These are phyloP conservation scores for Echiichthys vipera DNA, from an alignment of 2,797 vertebrate species.

Conservation along the genomic window DNA sequence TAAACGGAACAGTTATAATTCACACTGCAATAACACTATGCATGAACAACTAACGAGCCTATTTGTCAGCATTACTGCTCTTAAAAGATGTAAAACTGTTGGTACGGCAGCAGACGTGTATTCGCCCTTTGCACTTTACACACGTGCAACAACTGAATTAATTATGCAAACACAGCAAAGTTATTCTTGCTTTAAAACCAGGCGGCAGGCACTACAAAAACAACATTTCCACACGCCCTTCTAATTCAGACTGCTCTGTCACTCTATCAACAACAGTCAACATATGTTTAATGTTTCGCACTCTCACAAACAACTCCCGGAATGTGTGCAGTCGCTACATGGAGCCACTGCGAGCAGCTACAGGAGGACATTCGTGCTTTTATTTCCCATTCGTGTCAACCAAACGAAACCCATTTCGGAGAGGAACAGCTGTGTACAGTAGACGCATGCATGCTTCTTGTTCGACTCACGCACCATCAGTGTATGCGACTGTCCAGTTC, in stretches of 20 bases:
- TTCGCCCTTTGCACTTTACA: conserved; percentile 18
- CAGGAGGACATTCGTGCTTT: conserved; percentile 37
- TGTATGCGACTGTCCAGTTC: conserved; percentile 68
- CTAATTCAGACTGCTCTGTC: neutral
- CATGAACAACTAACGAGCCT: neutral
- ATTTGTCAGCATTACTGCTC: conserved; percentile 3
- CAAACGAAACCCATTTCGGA: conserved; percentile 13
- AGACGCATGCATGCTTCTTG: conserved; percentile 71
- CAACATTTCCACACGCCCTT: neutral
- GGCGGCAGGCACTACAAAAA: neutral
- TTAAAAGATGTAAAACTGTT: neutral
- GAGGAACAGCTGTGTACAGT: conserved; percentile 19
- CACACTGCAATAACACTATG: neutral
- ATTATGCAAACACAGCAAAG: conserved; percentile 31
- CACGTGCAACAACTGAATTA: conserved; percentile 46
- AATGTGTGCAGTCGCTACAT: conserved; percentile 26
- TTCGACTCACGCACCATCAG: conserved; percentile 83
- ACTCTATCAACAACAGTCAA: conserved; percentile 10
- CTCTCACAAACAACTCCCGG: conserved; percentile 18
- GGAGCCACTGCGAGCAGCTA: conserved; percentile 27
- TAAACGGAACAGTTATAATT: neutral
- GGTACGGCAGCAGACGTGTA: neutral
- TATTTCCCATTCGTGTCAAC: conserved; percentile 39
- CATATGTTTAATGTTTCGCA: conserved; percentile 28
- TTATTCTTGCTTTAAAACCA: conserved; percentile 4